These are phyloP conservation scores for Notamacropus eugenii DNA, from an alignment of 2,797 vertebrate genomes.

Conservation along the genomic window DNA sequence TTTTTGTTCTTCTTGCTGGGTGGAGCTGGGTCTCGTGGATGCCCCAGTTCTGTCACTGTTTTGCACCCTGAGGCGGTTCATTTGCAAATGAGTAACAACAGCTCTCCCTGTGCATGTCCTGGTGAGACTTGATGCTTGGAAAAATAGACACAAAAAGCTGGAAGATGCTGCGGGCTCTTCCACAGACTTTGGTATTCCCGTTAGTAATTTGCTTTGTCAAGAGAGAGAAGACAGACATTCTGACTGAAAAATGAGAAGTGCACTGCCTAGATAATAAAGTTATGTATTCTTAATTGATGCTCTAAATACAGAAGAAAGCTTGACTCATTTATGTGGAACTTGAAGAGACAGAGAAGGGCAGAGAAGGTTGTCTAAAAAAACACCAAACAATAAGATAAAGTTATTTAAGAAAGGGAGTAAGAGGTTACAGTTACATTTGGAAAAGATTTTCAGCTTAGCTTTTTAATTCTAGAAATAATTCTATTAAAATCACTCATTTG, in stretches of 20 bases:
- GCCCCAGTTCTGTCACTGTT: constrained; percentile 4
- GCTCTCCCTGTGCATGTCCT: constrained; percentile 15
- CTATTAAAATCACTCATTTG: neutral
- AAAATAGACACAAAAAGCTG: neutral
- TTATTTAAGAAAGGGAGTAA: constrained; percentile 32
- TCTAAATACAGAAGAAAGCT: neutral
- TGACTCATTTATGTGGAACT: constrained; percentile 35
- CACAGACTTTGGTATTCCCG: neutral
- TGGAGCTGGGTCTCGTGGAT: neutral
- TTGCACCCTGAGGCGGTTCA: neutral
- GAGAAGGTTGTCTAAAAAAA: constrained; percentile 16
- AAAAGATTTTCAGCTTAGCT: constrained; percentile 6
- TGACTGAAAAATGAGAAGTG: neutral
- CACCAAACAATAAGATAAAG: constrained; percentile 28
- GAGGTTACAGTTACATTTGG: constrained; percentile 24
- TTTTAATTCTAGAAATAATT: constrained; percentile 31
- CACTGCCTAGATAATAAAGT: constrained; percentile 14
- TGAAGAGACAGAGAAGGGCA: too few species aligned
- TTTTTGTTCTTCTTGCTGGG: neutral
- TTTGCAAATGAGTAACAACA: constrained; percentile 15
- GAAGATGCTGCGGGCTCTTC: neutral
- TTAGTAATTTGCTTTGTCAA: neutral
- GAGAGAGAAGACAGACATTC: neutral
- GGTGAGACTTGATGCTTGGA: neutral
- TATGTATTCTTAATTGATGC: neutral